A percentile compares a stretch with the other conserved stretches of the same genome.
These are phyloP conservation scores for Phocoena sinus DNA, from an alignment of 2,113 vertebrate species.

Conservation along the genomic window DNA sequence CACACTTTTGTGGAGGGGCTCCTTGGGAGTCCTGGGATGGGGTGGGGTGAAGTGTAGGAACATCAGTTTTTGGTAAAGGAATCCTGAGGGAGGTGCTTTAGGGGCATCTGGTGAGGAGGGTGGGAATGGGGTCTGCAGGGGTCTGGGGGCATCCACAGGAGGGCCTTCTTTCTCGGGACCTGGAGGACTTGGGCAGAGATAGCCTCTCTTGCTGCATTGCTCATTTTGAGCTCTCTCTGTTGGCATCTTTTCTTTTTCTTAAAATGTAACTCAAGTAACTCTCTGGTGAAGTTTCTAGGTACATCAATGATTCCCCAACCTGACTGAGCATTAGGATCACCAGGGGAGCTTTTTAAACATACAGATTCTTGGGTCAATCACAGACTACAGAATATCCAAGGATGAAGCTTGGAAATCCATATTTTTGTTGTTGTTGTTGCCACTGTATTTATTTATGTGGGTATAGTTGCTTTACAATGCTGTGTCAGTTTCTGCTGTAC, in stretches of 20 bases:
- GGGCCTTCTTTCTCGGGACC: neutral
- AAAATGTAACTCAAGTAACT: neutral
- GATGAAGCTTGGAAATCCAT: neutral
- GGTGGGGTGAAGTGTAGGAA: neutral
- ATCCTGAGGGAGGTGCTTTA: neutral
- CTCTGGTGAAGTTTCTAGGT: neutral
- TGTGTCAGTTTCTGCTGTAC: too few relatives aligned
- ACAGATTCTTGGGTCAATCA: neutral
- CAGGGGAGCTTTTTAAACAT: neutral
- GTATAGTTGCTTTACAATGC: too few relatives aligned
- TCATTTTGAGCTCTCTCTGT: neutral
- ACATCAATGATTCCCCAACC: neutral
- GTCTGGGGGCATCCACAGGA: neutral
- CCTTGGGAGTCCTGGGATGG: too few relatives aligned
- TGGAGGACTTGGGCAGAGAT: neutral
- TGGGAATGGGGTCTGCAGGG: neutral
- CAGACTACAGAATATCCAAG: neutral
- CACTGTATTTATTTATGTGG: too few relatives aligned
- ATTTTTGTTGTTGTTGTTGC: too few relatives aligned
- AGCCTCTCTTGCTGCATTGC: neutral
- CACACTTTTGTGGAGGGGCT: neutral
- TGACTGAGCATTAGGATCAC: neutral
- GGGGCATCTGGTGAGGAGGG: too few relatives aligned
- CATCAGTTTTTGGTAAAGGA: neutral
- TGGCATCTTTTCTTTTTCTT: neutral